Conservation (phyloP, 1,140 invertebrate genomes). For the Druon quercuslanigerum region DNA sequence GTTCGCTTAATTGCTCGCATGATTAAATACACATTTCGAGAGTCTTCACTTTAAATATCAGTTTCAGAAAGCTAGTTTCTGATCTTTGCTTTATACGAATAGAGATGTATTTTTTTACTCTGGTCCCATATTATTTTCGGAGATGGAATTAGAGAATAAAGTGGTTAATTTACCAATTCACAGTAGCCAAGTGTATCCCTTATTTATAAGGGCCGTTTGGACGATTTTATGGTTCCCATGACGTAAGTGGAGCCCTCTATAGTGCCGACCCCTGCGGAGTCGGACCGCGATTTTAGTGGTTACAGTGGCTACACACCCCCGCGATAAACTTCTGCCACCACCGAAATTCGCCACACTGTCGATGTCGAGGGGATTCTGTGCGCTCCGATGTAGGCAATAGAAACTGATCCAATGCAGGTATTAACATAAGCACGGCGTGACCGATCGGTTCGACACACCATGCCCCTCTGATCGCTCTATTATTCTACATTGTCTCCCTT, state of each 20-base stretch:
- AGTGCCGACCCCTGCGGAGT: conserved; percentile 26
- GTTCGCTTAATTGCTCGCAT: conserved; percentile 5
- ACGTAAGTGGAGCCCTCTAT: conserved; percentile 51
- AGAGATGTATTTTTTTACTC: neutral
- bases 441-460: conserved; percentile 65
- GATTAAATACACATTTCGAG: neutral
- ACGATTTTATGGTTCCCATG: conserved; percentile 66
- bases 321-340: conserved; percentile 66
- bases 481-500: conserved; percentile 51
- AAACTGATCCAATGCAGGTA: conserved; percentile 64
- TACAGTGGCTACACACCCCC: conserved; percentile 72
- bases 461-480: conserved; percentile 67
- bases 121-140: neutral
- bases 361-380: conserved; percentile 45
- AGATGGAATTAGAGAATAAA: neutral
- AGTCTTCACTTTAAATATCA: neutral
- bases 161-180: conserved; percentile 24
- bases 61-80: neutral
- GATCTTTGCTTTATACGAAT: neutral
- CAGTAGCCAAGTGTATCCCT: conserved; percentile 45
- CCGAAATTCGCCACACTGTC: conserved; percentile 70
- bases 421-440: conserved; percentile 71
- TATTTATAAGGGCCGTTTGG: conserved; percentile 53
- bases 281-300: conserved; percentile 66
- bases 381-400: conserved; percentile 51